Evolutionary conservation across 2,888 invertebrate genomes (phyloP).

Genomic region (Sarcophaga subvicina): DNA sequence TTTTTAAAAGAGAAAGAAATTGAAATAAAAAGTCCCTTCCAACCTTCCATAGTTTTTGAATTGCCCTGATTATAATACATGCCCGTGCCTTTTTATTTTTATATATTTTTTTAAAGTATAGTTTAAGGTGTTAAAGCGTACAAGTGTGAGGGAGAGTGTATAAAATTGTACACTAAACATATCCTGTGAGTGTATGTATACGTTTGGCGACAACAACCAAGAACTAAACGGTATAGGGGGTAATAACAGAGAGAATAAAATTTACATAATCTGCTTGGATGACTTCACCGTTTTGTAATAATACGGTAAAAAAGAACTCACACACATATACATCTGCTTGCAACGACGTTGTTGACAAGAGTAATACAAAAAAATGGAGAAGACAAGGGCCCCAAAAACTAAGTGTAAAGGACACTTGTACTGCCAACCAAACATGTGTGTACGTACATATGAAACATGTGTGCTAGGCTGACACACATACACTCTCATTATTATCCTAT

Average conservation of each 20-base stretch:
- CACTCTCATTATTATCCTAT: neutral
- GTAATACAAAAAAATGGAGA: slow-evolving; percentile 39
- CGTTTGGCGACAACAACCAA: slow-evolving; percentile 15
- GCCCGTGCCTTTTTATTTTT: neutral
- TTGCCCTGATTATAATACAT: slow-evolving; percentile 52
- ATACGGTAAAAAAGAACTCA: slow-evolving; percentile 22
- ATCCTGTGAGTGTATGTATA: neutral
- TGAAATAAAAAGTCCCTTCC: slow-evolving; percentile 1
- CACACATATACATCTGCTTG: neutral
- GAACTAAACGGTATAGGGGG: slow-evolving; percentile 18
- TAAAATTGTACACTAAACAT: neutral
- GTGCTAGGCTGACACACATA: slow-evolving; percentile 1
- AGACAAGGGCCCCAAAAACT: neutral
- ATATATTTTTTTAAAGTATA: slow-evolving; percentile 1
- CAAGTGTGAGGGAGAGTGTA: neutral
- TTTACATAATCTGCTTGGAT: slow-evolving; percentile 68
- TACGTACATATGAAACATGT: slow-evolving; percentile 27
- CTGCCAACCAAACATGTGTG: too few species aligned
- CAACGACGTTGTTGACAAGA: slow-evolving; percentile 30
- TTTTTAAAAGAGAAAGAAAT: slow-evolving; percentile 14
- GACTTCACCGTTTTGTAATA: slow-evolving; percentile 65
- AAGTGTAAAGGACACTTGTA: neutral
- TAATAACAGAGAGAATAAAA: slow-evolving; percentile 25
- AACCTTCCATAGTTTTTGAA: slow-evolving; percentile 65
- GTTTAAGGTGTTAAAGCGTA: slow-evolving; percentile 47